phyloP scores from a whole-genome alignment of 2,113 vertebrate species.

The Balaenoptera acutorostrata region DNA sequence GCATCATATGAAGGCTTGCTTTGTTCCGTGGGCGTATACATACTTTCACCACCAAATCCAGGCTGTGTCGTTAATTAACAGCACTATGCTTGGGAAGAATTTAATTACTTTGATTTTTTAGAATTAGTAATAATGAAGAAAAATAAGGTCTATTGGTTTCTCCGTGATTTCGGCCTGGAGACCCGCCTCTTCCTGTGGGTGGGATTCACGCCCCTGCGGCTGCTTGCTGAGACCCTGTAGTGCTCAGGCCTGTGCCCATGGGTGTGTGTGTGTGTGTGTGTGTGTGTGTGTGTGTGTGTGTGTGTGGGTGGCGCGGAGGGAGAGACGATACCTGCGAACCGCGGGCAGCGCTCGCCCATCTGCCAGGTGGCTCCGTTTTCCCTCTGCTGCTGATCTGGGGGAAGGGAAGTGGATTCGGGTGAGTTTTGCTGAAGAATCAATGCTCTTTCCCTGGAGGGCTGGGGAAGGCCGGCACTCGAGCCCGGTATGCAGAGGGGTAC shows the following conservation, averaged over 20 bases:
- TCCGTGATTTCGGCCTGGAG: not conserved
- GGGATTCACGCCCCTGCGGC: not conserved
- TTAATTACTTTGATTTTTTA: not conserved
- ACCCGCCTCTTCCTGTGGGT: rapidly evolving
- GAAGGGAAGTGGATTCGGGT: not conserved
- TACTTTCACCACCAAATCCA: not conserved
- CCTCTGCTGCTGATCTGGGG: not conserved
- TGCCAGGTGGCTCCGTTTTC: not conserved
- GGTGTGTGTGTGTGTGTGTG: too few relatives aligned
- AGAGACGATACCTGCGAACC: rapidly evolving
- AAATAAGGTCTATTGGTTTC: not conserved
- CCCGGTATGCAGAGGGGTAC: too few relatives aligned
- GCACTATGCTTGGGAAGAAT: not conserved
- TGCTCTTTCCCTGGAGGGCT: too few relatives aligned
- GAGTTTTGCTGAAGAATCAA: too few relatives aligned
- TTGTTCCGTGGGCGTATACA: not conserved
- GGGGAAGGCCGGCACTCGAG: rapidly evolving
- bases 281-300: too few relatives aligned
- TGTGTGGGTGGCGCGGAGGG: not conserved
- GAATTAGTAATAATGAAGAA: not conserved
- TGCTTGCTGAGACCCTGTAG: not conserved
- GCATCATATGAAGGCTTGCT: not conserved
- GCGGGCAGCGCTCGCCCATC: rapidly evolving
- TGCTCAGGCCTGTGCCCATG: rapidly evolving
- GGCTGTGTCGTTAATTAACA: not conserved